These are phyloP conservation scores for Euglossa dilemma DNA, from an alignment of 1,140 invertebrate species.

Conservation along the genomic window DNA sequence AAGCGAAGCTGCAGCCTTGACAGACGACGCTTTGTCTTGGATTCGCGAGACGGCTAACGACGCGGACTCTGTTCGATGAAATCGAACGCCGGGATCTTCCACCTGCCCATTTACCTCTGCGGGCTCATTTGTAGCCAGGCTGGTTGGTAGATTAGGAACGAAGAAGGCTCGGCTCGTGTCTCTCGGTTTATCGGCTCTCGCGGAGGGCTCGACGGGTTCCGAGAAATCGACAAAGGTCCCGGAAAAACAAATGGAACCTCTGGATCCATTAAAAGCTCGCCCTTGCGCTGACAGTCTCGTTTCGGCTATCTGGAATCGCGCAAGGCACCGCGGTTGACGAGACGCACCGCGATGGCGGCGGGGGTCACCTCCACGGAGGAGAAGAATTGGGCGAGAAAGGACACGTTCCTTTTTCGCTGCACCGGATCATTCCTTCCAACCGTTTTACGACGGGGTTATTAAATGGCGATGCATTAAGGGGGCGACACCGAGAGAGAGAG, in stretches of 20 bases:
- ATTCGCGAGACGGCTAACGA: neutral
- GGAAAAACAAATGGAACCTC: neutral
- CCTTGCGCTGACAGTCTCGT: neutral
- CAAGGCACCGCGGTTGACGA: neutral
- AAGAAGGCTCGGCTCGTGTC: neutral
- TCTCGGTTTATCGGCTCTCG: neutral
- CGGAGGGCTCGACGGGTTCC: no score
- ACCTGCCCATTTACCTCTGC: no score
- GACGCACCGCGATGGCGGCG: no score
- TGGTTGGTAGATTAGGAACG: neutral
- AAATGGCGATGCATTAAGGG: constrained; percentile 19
- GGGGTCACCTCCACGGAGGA: neutral
- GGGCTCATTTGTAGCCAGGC: neutral
- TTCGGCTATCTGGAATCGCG: neutral
- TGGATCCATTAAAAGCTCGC: neutral
- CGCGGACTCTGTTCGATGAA: neutral
- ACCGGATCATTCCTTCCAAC: neutral
- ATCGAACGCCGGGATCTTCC: neutral
- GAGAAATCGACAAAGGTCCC: neutral
- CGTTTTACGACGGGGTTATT: constrained; percentile 8
- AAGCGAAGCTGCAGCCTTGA: no score
- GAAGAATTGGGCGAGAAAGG: neutral
- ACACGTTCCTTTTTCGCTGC: neutral
- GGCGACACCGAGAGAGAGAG: neutral
- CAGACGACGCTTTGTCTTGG: neutral